Evolutionary conservation across 2,888 invertebrate species (phyloP), one percentile per base, ranked within the genome.

Genomic region (Drosophila mettleri): DNA sequence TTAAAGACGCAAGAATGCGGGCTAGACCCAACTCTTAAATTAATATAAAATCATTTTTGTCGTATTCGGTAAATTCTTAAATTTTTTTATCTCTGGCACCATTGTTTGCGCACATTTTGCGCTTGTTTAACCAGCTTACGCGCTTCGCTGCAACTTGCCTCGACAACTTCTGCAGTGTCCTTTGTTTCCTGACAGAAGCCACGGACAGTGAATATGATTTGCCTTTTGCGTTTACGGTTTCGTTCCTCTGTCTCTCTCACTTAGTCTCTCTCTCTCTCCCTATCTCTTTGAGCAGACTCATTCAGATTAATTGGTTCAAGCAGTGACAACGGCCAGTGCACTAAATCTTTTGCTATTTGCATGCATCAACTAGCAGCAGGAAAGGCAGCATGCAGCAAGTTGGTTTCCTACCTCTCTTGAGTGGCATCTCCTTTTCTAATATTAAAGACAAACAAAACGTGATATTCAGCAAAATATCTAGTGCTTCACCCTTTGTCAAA

Each of bases 61-160:
- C 38, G 7, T 53, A n/a, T 22, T 16, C 16, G n/a, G n/a, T 22
- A 8, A 43, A 9, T 9, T 10, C 5, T 24, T 24, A 43, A n/a
- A 43, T 20, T 61, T 74, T 72, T 39, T 62, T 71, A 69, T 80
- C 74, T 63, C 20, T n/a, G 22, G 27, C 55, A 51, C 22, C 3
- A 1, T 68, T 78, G 73, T 69, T 68, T 77, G 72, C 57, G 62
- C 64, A 64, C 69, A 72, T 83, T 82, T 72, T 65, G 60, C 72
- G 80, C 83, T 85, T 79, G 74, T 74, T 85, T 79, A 85, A 79
- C 62, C 86, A 82, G 74, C 82, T 82, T 66, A 72, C 60, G 49
- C 77, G 83, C 80, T 74, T 74, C 69, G 74, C 77, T 83, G 77
- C 74, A 80, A 63, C 60, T 85, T 62, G 18, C 24, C 24, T 3